Evolutionary conservation across 1,140 invertebrate species (phyloP).

Genomic region (Cydia strobilella): DNA sequence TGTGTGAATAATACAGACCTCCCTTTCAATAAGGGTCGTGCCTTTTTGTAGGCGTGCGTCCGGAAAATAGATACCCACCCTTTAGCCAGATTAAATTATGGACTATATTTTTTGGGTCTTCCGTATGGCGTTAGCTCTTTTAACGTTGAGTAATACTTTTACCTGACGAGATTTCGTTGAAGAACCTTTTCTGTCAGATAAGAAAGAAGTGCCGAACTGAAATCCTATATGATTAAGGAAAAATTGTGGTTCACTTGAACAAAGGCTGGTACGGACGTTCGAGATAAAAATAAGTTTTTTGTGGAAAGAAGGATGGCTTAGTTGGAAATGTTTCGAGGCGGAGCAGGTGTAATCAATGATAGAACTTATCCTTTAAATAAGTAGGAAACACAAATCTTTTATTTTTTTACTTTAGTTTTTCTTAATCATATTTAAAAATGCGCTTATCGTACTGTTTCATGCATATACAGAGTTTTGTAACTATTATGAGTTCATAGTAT

Average conservation of each 20-base stretch:
- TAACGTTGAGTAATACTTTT: slow-evolving; percentile 45
- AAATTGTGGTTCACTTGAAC: slow-evolving; percentile 39
- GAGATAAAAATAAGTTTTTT: slow-evolving; percentile 33
- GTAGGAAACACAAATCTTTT: too few species aligned
- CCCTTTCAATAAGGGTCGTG: slow-evolving; percentile 62
- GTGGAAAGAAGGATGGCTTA: slow-evolving; percentile 3
- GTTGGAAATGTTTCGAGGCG: slow-evolving; percentile 18
- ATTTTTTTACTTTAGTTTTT: too few species aligned
- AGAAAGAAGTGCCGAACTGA: slow-evolving; percentile 41
- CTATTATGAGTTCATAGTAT: too few species aligned
- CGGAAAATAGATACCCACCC: slow-evolving; percentile 68
- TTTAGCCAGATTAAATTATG: slow-evolving; percentile 69
- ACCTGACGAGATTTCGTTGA: slow-evolving; percentile 45
- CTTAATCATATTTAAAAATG: too few species aligned
- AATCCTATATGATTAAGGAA: slow-evolving; percentile 43
- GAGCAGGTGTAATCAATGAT: slow-evolving; percentile 13
- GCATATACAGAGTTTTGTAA: too few species aligned
- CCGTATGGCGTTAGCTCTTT: slow-evolving; percentile 46
- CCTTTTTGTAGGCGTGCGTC: slow-evolving; percentile 55
- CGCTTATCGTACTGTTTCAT: too few species aligned
- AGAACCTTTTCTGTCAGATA: slow-evolving; percentile 44
- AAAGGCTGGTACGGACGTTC: slow-evolving; percentile 20
- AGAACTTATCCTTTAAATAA: slow-evolving; percentile 32
- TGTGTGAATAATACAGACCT: slow-evolving; percentile 66
- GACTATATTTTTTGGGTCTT: slow-evolving; percentile 60